Evolutionary conservation across 2,888 invertebrate species (phyloP).

Genomic region (Chloromyia formosa): DNA sequence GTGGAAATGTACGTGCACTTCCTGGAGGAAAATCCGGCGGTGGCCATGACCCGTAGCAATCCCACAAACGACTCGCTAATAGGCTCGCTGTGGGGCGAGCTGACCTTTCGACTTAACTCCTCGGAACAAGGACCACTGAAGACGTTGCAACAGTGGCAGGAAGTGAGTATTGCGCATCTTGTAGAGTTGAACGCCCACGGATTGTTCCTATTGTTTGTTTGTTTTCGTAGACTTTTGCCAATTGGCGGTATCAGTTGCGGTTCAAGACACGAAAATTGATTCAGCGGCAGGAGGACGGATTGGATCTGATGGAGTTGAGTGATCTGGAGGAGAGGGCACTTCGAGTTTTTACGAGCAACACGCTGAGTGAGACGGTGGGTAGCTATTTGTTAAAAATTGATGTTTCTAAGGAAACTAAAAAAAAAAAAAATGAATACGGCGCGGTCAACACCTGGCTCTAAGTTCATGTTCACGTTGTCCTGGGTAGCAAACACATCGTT

Average conservation of each 20-base stretch:
- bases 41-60: constrained; percentile 38
- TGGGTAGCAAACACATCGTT: too few relatives aligned
- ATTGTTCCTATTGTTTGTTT: too few relatives aligned
- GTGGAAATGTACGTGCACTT: constrained; percentile 41
- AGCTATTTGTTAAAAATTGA: too few relatives aligned
- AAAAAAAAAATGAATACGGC: too few relatives aligned
- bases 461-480: too few relatives aligned
- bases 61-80: constrained; percentile 31
- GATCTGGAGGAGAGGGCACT: constrained; percentile 34
- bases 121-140: constrained; percentile 35
- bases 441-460: too few relatives aligned
- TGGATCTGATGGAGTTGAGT: constrained; percentile 24
- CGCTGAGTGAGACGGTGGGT: constrained; percentile 6
- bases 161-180: constrained; percentile 9
- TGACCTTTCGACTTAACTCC: constrained; percentile 27
- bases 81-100: constrained; percentile 22
- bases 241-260: constrained; percentile 36
- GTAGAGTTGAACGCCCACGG: too few relatives aligned
- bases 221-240: constrained; percentile 27
- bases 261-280: constrained; percentile 35
- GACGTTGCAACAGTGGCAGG: constrained; percentile 37
- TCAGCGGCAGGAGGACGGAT: constrained; percentile 13
- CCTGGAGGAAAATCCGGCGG: constrained; percentile 28
- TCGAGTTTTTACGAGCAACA: constrained; percentile 2
- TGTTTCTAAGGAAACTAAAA: too few relatives aligned